Percentiles rank a stretch among this genome's conserved stretches.
Evolutionary conservation across 2,797 vertebrate genomes (phyloP).

Genomic region (Austrolebias charrua): DNA sequence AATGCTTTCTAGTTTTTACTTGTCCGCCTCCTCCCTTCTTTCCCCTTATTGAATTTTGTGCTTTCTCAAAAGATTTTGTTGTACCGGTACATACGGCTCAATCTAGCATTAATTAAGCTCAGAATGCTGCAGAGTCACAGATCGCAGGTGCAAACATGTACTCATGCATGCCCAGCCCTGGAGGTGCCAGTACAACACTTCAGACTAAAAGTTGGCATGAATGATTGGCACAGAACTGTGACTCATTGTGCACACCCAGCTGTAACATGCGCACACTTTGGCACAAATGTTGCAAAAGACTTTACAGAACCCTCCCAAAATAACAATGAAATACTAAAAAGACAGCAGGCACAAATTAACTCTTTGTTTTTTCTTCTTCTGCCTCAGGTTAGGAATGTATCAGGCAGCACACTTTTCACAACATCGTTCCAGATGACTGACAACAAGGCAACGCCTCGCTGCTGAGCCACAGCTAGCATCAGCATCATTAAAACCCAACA

Average conservation of each 20-base stretch:
- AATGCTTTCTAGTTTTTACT: no score
- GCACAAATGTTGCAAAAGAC: conserved; percentile 15
- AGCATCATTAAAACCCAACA: conserved; percentile 30
- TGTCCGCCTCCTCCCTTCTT: conserved; percentile 19
- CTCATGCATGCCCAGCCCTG: conserved; percentile 38
- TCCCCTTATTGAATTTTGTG: conserved; percentile 5
- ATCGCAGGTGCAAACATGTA: not conserved
- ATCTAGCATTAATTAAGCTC: conserved; percentile 39
- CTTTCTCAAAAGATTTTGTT: conserved; percentile 42
- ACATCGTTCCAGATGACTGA: conserved; percentile 50
- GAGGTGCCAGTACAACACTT: conserved; percentile 44
- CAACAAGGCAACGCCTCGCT: conserved; percentile 51
- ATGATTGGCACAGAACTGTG: conserved; percentile 34
- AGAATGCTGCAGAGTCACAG: conserved; percentile 41
- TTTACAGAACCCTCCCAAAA: not conserved
- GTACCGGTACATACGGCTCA: conserved; percentile 27
- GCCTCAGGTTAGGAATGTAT: conserved; percentile 44
- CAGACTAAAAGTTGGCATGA: conserved; percentile 25
- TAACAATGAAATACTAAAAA: conserved; percentile 17
- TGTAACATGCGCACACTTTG: conserved; percentile 18
- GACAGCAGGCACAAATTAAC: conserved; percentile 1
- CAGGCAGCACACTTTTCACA: conserved; percentile 21
- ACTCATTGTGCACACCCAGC: conserved; percentile 49
- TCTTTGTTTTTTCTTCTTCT: not conserved
- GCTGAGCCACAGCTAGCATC: conserved; percentile 45